Percentiles rank a stretch among this genome's conserved stretches.
Evolutionary conservation across 2,797 vertebrate genomes (phyloP).

Genomic region (Spatula versicolor): DNA sequence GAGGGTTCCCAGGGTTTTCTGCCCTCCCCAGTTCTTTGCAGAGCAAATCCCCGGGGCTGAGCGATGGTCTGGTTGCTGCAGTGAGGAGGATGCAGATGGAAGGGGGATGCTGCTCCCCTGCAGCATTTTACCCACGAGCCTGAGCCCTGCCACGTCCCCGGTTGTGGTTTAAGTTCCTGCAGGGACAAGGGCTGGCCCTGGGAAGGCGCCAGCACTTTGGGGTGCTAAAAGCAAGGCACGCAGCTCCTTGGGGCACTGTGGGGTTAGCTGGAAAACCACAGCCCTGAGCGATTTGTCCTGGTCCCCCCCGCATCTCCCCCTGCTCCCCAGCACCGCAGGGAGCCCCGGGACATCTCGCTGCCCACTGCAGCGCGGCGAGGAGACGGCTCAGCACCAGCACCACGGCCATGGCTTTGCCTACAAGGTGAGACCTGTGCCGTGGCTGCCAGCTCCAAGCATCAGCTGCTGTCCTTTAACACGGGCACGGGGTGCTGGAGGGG

Average conservation of each 20-base stretch:
- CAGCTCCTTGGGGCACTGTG: not conserved
- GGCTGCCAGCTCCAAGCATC: not conserved
- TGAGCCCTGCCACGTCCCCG: not conserved
- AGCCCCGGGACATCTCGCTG: no score
- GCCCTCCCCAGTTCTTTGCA: not conserved
- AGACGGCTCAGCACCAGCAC: not conserved
- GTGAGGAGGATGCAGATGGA: not conserved
- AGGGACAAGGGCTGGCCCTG: not conserved
- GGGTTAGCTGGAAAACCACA: not conserved
- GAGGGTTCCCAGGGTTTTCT: not conserved
- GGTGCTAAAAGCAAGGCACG: not conserved
- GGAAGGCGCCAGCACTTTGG: not conserved
- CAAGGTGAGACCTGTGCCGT: not conserved
- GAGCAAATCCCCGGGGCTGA: accelerated
- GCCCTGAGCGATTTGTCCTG: not conserved
- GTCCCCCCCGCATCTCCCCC: not conserved
- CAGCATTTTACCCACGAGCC: not conserved
- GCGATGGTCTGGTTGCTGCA: accelerated
- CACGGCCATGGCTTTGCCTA: no score
- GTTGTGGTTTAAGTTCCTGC: not conserved
- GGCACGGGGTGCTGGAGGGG: not conserved
- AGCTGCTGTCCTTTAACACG: accelerated
- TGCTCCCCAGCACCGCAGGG: not conserved
- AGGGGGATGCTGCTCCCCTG: not conserved
- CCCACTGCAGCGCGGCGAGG: no score